Evolutionary conservation across 2,888 invertebrate genomes (phyloP), one percentile per base, ranked within the genome.

Genomic region (Gandaritis pyraliata): DNA sequence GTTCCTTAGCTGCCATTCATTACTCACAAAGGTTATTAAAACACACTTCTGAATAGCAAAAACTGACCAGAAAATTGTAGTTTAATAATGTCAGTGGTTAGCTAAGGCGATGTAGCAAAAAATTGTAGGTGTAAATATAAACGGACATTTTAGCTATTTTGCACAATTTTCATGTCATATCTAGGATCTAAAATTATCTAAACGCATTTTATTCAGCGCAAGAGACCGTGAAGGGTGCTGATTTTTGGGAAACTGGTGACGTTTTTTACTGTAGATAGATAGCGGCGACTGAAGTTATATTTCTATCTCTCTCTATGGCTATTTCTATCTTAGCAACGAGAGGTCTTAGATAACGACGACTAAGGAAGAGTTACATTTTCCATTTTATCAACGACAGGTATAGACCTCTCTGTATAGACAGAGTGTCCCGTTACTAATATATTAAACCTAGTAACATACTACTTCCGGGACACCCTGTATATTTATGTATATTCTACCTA

Each of bases 161-260:
- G n/a, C 45, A 38, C 54, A 49, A 60, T 54, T 43, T 54, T 29
- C 50, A 45, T 45, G 60, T 50, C 54, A 60, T 15, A 23, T 29
- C 45, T 29, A 10, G 47, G 11, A 55, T 39, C 29, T 60, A 51
- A 51, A 46, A 46, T 49, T 18, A 46, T 45, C 30, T 49, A n/a
- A 33, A 55, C 53, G 46, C 49, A 36, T 56, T 62, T 65, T 67
- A 60, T 60, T 58, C 46, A 29, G 55, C 12, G 54, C 69, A 62
- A 10, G 23, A 15, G 13, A 61, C 58, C 64, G 61, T 64, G 54
- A 69, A 36, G 58, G 13, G 43, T 60, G 23, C 38, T 0, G 7
- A 13, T 38, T 47, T 54, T 2, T 11, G 11, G 43, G 15, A 38
- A 23, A 23, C 10, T 10, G 23, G 5, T 13, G n/a, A 15, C 46